A percentile compares a stretch with the other conserved stretches of the same genome.
Evolutionary conservation across 2,113 vertebrate genomes (phyloP).

Genomic region (Oncorhynchus tshawytscha): DNA sequence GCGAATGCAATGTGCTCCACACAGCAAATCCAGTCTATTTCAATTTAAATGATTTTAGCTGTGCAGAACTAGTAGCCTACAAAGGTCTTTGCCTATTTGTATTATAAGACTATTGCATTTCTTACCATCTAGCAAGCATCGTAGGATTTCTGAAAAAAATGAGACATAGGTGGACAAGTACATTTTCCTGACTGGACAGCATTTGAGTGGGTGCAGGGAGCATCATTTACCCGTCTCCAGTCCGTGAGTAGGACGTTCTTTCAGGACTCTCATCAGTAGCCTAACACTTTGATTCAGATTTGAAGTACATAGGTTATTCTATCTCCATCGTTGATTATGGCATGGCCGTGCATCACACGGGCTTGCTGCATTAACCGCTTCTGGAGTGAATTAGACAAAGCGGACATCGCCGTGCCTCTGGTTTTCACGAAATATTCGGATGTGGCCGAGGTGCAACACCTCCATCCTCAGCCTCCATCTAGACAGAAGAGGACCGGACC

Average conservation of each 20-base stretch:
- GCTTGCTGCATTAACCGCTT: slow-evolving; percentile 98
- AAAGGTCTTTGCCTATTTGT: not conserved
- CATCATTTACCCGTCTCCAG: slow-evolving; percentile 23
- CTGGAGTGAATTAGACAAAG: slow-evolving; percentile 96
- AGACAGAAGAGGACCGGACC: slow-evolving; percentile 60
- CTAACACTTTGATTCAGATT: not conserved
- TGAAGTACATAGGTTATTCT: slow-evolving; percentile 7
- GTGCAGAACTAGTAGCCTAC: slow-evolving; percentile 16
- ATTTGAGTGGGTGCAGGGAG: slow-evolving; percentile 12
- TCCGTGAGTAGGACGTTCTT: slow-evolving; percentile 52
- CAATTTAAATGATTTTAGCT: slow-evolving; percentile 37
- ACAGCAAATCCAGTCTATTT: slow-evolving; percentile 38
- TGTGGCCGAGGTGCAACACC: slow-evolving; percentile 81
- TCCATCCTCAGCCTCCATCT: slow-evolving; percentile 69
- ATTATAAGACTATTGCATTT: not conserved
- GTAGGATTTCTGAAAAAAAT: not conserved
- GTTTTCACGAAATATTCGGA: slow-evolving; percentile 95
- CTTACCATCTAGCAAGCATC: not conserved
- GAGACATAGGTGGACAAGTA: not conserved
- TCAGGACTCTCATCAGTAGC: not conserved
- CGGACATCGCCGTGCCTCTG: slow-evolving; percentile 92
- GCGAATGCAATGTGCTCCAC: slow-evolving; percentile 41
- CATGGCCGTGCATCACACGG: slow-evolving; percentile 96
- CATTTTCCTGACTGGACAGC: slow-evolving; percentile 32
- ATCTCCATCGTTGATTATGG: slow-evolving; percentile 76